Conservation (phyloP, 1,140 invertebrate species). For the Myzus persicae region DNA sequence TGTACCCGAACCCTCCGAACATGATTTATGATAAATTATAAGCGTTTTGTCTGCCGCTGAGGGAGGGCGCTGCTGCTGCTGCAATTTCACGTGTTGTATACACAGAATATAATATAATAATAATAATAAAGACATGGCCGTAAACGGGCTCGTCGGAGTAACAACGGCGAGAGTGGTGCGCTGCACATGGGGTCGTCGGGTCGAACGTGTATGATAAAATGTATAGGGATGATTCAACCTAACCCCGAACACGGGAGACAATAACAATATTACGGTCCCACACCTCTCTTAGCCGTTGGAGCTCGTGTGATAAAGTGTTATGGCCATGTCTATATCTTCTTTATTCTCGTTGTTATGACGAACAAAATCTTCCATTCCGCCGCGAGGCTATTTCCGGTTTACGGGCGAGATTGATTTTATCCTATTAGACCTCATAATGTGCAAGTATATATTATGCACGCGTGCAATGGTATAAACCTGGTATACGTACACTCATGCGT, state of each 20-base stretch:
- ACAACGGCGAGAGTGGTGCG: neutral
- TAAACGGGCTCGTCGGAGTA: neutral
- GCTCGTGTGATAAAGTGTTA: constrained; percentile 26
- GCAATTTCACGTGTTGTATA: neutral
- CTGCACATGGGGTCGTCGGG: constrained; percentile 8
- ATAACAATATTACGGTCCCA: constrained; percentile 22
- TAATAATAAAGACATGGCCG: constrained; percentile 1
- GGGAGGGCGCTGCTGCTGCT: neutral
- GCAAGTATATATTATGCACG: neutral
- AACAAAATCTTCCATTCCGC: constrained; percentile 15
- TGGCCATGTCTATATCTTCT: constrained; percentile 11
- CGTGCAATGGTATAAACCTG: neutral
- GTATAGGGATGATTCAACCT: neutral
- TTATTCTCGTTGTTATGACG: constrained; percentile 31
- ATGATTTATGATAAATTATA: neutral
- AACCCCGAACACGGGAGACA: neutral
- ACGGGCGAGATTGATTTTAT: constrained; percentile 4
- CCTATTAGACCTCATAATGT: neutral
- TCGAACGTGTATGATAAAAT: neutral
- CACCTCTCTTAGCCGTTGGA: neutral
- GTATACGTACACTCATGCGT: neutral
- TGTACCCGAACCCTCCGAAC: neutral
- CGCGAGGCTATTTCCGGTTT: neutral
- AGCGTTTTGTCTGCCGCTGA: neutral
- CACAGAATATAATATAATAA: neutral